Evolutionary conservation across 2,888 invertebrate genomes (phyloP), one percentile per base, ranked within the genome.

Genomic region (Ochropleura leucogaster): DNA sequence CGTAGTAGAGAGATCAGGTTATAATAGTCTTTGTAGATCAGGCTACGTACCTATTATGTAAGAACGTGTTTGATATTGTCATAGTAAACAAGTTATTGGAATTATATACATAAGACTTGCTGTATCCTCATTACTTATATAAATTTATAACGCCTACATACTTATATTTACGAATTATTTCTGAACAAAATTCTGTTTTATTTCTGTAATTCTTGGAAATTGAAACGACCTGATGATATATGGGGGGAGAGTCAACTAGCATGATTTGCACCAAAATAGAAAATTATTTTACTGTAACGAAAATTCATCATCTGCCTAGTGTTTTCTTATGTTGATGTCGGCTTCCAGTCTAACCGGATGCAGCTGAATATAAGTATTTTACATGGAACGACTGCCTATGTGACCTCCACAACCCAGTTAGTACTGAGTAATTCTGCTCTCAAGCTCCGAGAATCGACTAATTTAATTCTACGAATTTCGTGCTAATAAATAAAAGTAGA

Each of bases 61-160:
- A 55, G 40, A 49, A 66, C 62, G n/a, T 10, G 49, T 55, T 74
- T 67, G n/a, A 46, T 57, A 55, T 40, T 53, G n/a, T 20, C 51
- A 12, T 44, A 49, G 8, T 55, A 30, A n/a, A 20, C 55, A 80
- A 67, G 18, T 63, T 51, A 63, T 68, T 80, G 44, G 20, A 49
- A 74, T 64, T 40, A 65, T 20, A 18, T 59, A 44, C 4, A n/a
- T 7, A n/a, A 14, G n/a, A 62, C n/a, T 12, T n/a, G 12, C 3
- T 44, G 6, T 62, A 62, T n/a, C 44, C 8, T 6, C 51, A 44
- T 40, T 67, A n/a, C 30, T 30, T 60, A 51, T 60, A 59, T 16
- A 72, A 60, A 72, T 20, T 10, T 14, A 47, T 62, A 53, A 53
- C 73, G 46, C 62, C 46, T 60, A 51, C 30, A 42, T n/a, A n/a